Conservation (phyloP, 2,797 vertebrate species). For the Orientallactaga sibirica region DNA sequence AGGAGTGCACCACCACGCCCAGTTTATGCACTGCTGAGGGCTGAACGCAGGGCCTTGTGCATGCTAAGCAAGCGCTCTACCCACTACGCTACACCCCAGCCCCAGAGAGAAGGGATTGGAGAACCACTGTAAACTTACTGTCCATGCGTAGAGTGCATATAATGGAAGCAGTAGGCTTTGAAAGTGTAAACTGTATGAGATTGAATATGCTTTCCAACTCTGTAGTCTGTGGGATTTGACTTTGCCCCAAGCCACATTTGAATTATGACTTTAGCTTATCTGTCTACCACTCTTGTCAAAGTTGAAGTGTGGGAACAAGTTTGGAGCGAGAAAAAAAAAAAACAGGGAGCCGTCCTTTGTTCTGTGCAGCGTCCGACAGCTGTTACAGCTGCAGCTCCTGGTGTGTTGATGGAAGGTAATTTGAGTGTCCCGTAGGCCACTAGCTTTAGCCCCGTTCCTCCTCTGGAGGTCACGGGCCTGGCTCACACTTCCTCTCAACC, state of each 20-base stretch:
- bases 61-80: neutral
- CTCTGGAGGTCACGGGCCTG: neutral
- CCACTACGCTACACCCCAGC: neutral
- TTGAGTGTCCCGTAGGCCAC: neutral
- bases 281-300: neutral
- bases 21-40: too few species aligned
- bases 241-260: neutral
- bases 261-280: neutral
- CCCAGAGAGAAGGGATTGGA: neutral
- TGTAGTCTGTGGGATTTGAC: neutral
- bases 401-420: neutral
- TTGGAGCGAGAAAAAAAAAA: neutral
- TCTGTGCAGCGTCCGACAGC: neutral
- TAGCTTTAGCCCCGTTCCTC: neutral
- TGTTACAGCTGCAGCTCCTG: neutral
- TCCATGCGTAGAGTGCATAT: neutral
- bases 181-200: neutral
- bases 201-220: neutral
- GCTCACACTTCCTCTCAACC: neutral
- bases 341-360: neutral
- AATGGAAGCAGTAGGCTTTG: neutral
- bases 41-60: neutral
- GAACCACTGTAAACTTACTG: neutral
- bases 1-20: neutral
- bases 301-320: neutral